These are phyloP conservation scores for Formica selysi DNA, from an alignment of 1,140 invertebrate species.

Conservation along the genomic window DNA sequence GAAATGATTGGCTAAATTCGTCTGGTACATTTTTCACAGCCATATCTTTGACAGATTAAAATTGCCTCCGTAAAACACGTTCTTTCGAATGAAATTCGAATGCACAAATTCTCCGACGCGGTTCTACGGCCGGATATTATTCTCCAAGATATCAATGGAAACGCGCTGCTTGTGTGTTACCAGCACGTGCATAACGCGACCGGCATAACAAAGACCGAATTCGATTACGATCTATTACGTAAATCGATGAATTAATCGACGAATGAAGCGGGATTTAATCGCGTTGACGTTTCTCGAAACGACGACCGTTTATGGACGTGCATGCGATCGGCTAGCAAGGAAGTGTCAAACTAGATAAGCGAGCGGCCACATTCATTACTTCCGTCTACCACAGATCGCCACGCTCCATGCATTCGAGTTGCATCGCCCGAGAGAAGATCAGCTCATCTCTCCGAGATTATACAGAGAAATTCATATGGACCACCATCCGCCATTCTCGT, in stretches of 20 bases:
- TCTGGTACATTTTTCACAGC: neutral
- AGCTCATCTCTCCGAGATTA: constrained; percentile 38
- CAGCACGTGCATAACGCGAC: neutral
- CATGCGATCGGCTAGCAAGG: constrained; percentile 69
- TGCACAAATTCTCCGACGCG: neutral
- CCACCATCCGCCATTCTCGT: neutral
- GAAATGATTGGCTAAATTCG: neutral
- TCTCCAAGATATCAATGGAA: constrained; percentile 41
- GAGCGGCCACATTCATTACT: constrained; percentile 67
- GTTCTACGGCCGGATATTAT: constrained; percentile 32
- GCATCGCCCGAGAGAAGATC: constrained; percentile 48
- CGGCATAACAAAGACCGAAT: constrained; percentile 16
- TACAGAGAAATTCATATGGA: constrained; percentile 5
- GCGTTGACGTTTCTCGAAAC: constrained; percentile 4
- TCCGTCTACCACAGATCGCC: constrained; percentile 68
- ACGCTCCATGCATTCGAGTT: constrained; percentile 55
- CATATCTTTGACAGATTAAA: neutral
- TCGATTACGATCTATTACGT: constrained; percentile 46
- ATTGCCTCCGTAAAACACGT: neutral
- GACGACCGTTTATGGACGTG: constrained; percentile 30
- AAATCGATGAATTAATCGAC: constrained; percentile 31
- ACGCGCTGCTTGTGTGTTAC: neutral
- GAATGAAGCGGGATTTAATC: constrained; percentile 25
- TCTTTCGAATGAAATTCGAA: neutral
- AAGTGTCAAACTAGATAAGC: constrained; percentile 78